phyloP scores from a whole-genome alignment of 2,113 vertebrate genomes.

The Alaudala cheleensis region DNA sequence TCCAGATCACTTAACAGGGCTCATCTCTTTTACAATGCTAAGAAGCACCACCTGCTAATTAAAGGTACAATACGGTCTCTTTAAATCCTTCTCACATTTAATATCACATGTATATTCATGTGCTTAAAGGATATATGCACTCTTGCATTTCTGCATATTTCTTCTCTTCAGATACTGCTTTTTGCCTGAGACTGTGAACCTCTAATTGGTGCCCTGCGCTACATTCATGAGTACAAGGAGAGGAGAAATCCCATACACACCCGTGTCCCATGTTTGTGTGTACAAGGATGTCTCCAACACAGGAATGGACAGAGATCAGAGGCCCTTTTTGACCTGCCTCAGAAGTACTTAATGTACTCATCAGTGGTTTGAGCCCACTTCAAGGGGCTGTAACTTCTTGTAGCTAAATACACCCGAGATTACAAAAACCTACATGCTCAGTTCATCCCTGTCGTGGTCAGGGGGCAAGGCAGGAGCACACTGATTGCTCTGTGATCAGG shows the following conservation, averaged over 20 bases:
- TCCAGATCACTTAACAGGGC: conserved; percentile 33
- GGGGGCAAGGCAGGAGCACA: neutral
- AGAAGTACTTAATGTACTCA: neutral
- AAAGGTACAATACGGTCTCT: conserved; percentile 14
- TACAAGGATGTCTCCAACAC: neutral
- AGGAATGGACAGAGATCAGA: neutral
- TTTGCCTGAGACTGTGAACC: neutral
- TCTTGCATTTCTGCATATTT: conserved; percentile 6
- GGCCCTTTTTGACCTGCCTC: neutral
- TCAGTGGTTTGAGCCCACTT: neutral
- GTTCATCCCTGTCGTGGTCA: fast-evolving
- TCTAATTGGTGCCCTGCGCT: neutral
- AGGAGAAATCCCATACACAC: neutral
- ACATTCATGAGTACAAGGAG: neutral
- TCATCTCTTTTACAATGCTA: conserved; percentile 36
- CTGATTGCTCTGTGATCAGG: neutral
- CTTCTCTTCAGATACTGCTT: neutral
- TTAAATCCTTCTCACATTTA: conserved; percentile 40
- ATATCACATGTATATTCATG: conserved; percentile 33
- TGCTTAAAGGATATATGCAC: conserved; percentile 31
- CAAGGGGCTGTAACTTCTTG: neutral
- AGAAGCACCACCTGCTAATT: conserved; percentile 52
- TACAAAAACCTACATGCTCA: neutral
- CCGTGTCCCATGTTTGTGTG: neutral
- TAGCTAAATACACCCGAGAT: neutral